Evolutionary conservation across 2,797 vertebrate species (phyloP), one percentile per base, ranked within the genome.

Genomic region (Lepilemur septentrionalis): DNA sequence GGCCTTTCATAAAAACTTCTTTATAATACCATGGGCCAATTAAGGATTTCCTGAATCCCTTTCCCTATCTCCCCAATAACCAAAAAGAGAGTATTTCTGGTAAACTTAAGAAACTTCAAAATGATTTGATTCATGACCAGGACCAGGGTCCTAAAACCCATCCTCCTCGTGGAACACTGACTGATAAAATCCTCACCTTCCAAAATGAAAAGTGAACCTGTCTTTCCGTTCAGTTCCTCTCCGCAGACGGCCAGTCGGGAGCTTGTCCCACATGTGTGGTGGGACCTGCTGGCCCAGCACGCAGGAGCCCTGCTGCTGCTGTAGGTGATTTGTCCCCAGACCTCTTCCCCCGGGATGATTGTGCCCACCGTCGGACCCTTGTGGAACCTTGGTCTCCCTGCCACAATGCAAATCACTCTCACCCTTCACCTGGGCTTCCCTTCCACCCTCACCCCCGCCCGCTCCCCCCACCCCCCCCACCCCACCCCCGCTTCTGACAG

Each of bases 1-100:
- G 23, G 55, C 10, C 17, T 86, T 89, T 73, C 20, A 91, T n/a
- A 65, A 82, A 69, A 90, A 55, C 46, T 92, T 91, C 35, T 86
- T 72, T 82, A 25, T 30, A 55, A 25, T 72, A 46, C 46, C 57
- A 38, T 13, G 61, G n/a, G 22, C 48, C 83, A 95, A 41, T 30
- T 57, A 57, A 93, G 30, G 38, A 78, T 46, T 75, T 87, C 32
- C 59, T 76, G 63, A 76, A 50, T 65, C 69, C 15, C 38, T 95
- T 35, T 86, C 35, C 57, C 70, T 80, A 46, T 65, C 57, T 81
- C n/a, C 23, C 22, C 43, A 85, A 9, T 23, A 35, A 70, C 10
- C 41, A 92, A 82, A 48, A 85, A 85, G 32, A 82, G 22, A 89
- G 8, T 38, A 38, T 81, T 82, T 90, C 70, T 85, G 15, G 65